These are phyloP conservation scores for Gallinago solitaria DNA, from an alignment of 2,797 vertebrate genomes.

Conservation along the genomic window DNA sequence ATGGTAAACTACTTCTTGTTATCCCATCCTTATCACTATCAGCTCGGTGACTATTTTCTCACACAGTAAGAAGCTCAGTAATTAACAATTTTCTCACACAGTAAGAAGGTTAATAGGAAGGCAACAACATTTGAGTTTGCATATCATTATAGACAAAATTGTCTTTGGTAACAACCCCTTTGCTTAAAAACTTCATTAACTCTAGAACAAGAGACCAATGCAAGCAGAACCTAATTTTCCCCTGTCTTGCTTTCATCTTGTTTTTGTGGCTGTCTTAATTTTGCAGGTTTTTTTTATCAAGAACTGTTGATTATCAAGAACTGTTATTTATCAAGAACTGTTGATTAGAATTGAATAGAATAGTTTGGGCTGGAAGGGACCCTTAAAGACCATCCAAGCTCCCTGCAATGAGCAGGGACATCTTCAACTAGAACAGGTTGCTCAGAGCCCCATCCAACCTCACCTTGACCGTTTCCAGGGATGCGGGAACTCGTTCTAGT, in stretches of 20 bases:
- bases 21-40: too few relatives aligned
- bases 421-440: neutral
- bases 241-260: neutral
- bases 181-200: neutral
- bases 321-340: neutral
- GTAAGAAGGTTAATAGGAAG: too few relatives aligned
- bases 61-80: too few relatives aligned
- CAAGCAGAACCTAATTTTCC: neutral
- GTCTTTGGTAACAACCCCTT: neutral
- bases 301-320: neutral
- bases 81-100: too few relatives aligned
- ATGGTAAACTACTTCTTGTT: too few relatives aligned
- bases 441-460: neutral
- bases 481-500: neutral
- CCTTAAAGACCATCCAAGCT: neutral
- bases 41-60: too few relatives aligned
- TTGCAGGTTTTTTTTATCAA: neutral
- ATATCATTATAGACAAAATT: too few relatives aligned
- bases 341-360: neutral
- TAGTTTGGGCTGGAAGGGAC: neutral
- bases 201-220: neutral
- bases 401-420: neutral
- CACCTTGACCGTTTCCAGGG: neutral
- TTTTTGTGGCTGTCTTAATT: neutral
- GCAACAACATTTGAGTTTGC: too few relatives aligned